A percentile compares a stretch with the other conserved stretches of the same genome.
Evolutionary conservation across 2,797 vertebrate species (phyloP).

Genomic region (Masticophis lateralis): DNA sequence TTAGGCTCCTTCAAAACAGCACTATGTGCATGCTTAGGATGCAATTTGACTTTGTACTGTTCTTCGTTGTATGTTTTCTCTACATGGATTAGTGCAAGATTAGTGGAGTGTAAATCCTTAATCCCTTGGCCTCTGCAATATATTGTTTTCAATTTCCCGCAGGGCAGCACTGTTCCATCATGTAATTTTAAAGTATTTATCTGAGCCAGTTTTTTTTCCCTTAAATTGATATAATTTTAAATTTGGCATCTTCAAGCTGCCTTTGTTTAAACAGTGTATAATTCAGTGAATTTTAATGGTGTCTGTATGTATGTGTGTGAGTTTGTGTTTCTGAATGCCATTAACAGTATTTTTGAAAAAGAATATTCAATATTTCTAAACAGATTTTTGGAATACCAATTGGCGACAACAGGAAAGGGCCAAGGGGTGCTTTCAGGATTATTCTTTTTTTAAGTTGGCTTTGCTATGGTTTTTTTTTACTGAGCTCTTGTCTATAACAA

Average conservation of each 20-base stretch:
- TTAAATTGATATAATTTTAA: constrained; percentile 55
- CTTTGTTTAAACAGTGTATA: constrained; percentile 61
- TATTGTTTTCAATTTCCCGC: constrained; percentile 55
- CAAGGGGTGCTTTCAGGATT: constrained; percentile 4
- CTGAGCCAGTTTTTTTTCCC: constrained; percentile 52
- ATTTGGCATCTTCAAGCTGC: constrained; percentile 49
- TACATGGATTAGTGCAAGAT: constrained; percentile 18
- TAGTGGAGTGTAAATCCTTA: constrained; percentile 46
- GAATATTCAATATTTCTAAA: constrained; percentile 51
- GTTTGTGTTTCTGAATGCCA: constrained; percentile 36
- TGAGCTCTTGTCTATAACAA: neutral
- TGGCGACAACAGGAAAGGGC: constrained; percentile 34
- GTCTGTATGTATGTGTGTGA: constrained; percentile 37
- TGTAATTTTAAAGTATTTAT: constrained; percentile 62
- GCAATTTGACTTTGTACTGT: neutral
- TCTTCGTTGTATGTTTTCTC: constrained; percentile 19
- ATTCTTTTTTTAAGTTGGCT: constrained; percentile 1
- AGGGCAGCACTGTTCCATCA: constrained; percentile 55
- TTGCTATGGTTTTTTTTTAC: neutral
- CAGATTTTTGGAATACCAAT: constrained; percentile 50
- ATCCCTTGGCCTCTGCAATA: constrained; percentile 29
- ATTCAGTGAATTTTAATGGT: constrained; percentile 57
- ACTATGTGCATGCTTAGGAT: constrained; percentile 20
- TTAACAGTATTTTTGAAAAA: constrained; percentile 48
- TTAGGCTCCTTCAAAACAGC: neutral